Evolutionary conservation across 2,797 vertebrate species (phyloP).

Genomic region (Pampus argenteus): DNA sequence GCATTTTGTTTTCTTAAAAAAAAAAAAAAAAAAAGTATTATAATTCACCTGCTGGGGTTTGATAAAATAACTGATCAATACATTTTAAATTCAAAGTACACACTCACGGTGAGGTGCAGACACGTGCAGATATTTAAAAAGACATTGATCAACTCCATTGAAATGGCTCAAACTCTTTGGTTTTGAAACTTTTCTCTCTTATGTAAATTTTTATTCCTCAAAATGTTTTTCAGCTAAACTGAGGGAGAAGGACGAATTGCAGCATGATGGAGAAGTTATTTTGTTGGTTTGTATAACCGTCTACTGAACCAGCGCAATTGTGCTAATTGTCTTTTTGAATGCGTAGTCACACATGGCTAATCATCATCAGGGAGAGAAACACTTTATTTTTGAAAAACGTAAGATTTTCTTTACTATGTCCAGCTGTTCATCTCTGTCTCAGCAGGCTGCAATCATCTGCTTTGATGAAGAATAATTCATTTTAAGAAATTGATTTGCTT

Average conservation of each 20-base stretch:
- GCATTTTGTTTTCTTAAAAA: slow-evolving; percentile 1
- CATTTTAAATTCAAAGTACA: neutral
- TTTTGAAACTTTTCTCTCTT: neutral
- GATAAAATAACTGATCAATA: slow-evolving; percentile 7
- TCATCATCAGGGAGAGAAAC: slow-evolving; percentile 1
- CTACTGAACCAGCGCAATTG: neutral
- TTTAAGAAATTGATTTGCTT: slow-evolving; percentile 15
- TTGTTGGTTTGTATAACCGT: slow-evolving; percentile 2
- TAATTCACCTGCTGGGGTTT: slow-evolving; percentile 11
- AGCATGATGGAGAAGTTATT: neutral
- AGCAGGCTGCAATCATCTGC: slow-evolving; percentile 45
- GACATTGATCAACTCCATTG: neutral
- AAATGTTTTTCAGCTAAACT: neutral
- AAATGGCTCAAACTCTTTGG: slow-evolving; percentile 1
- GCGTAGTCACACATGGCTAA: slow-evolving; percentile 1
- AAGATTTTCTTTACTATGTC: slow-evolving; percentile 25
- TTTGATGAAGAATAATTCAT: slow-evolving; percentile 40
- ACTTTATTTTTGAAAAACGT: slow-evolving; percentile 8
- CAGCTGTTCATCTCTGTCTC: slow-evolving; percentile 42
- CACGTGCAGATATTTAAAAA: neutral
- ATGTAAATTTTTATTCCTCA: neutral
- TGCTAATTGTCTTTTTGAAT: neutral
- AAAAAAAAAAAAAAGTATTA: too few species aligned
- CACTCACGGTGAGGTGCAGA: neutral
- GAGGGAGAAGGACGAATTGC: neutral